Percentiles rank a stretch among this genome's conserved stretches.
phyloP scores from a whole-genome alignment of 2,888 invertebrate species.

The Torymus texanus region DNA sequence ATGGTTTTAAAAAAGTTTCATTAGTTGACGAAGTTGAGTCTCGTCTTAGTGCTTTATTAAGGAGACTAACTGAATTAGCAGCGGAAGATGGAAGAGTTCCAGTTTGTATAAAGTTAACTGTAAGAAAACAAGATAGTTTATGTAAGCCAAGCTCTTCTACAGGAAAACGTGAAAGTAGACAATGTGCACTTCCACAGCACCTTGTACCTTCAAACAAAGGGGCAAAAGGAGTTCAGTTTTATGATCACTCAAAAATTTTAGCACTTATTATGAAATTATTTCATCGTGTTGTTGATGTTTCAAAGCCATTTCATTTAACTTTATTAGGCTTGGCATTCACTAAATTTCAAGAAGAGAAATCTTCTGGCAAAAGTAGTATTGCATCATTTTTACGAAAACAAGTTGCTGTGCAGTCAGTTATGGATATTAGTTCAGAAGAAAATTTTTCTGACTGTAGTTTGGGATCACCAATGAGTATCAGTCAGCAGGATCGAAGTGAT shows the following conservation, averaged over 20 bases:
- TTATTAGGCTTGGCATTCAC: slow-evolving; percentile 88
- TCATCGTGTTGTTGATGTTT: slow-evolving; percentile 83
- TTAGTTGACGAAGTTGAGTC: slow-evolving; percentile 85
- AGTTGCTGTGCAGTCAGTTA: slow-evolving; percentile 85
- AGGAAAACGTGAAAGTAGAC: slow-evolving; percentile 85
- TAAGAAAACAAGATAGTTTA: slow-evolving; percentile 83
- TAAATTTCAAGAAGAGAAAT: slow-evolving; percentile 83
- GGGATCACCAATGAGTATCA: slow-evolving; percentile 73
- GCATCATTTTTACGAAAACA: slow-evolving; percentile 86
- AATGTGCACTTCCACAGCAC: slow-evolving; percentile 78
- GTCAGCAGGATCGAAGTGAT: slow-evolving; percentile 63
- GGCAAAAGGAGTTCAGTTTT: slow-evolving; percentile 70
- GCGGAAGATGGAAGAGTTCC: slow-evolving; percentile 88
- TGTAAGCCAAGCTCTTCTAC: slow-evolving; percentile 77
- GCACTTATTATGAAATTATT: slow-evolving; percentile 85
- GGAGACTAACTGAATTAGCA: slow-evolving; percentile 83
- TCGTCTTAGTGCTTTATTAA: slow-evolving; percentile 82
- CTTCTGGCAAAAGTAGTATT: slow-evolving; percentile 83
- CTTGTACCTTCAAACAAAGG: slow-evolving; percentile 80
- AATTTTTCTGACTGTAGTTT: slow-evolving; percentile 73
- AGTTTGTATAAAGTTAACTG: slow-evolving; percentile 83
- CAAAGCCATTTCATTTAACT: slow-evolving; percentile 87
- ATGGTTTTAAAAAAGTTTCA: slow-evolving; percentile 85
- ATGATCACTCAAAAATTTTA: slow-evolving; percentile 81
- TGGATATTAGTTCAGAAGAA: slow-evolving; percentile 71